Evolutionary conservation across 2,888 invertebrate species (phyloP).

Genomic region (Pammene fasciana): DNA sequence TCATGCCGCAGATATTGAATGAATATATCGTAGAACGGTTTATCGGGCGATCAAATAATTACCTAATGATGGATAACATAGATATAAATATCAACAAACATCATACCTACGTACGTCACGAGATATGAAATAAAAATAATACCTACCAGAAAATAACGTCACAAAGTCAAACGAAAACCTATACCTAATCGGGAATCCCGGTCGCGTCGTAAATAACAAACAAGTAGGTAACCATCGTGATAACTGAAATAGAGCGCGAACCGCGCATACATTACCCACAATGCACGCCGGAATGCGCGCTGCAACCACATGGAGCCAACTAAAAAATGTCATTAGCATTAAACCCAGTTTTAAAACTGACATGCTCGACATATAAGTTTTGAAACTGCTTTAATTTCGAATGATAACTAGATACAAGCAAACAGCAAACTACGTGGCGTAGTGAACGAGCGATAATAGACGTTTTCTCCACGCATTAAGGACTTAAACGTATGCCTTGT

Average conservation of each 20-base stretch:
- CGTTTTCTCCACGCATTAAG: neutral
- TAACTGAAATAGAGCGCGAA: slow-evolving; percentile 79
- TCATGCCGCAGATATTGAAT: too few relatives aligned
- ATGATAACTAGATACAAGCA: slow-evolving; percentile 28
- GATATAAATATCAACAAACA: too few relatives aligned
- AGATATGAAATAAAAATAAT: neutral
- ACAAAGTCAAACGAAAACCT: neutral
- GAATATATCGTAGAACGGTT: too few relatives aligned
- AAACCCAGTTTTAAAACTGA: slow-evolving; percentile 45
- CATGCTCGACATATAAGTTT: slow-evolving; percentile 45
- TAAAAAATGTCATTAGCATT: slow-evolving; percentile 72
- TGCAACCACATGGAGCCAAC: slow-evolving; percentile 64
- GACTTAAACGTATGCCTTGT: slow-evolving; percentile 11
- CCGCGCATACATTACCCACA: slow-evolving; percentile 70
- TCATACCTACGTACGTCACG: too few relatives aligned
- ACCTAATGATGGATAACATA: too few relatives aligned
- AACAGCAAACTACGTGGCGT: neutral
- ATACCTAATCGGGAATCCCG: slow-evolving; percentile 56
- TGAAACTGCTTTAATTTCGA: slow-evolving; percentile 53
- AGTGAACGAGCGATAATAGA: neutral
- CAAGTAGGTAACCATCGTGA: slow-evolving; percentile 70
- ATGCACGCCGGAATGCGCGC: slow-evolving; percentile 67
- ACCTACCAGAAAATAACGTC: neutral
- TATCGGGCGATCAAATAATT: too few relatives aligned
- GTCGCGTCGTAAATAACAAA: slow-evolving; percentile 61